These are phyloP conservation scores for Coptodon bakossiorum DNA, from an alignment of 2,113 vertebrate genomes.

Conservation along the genomic window DNA sequence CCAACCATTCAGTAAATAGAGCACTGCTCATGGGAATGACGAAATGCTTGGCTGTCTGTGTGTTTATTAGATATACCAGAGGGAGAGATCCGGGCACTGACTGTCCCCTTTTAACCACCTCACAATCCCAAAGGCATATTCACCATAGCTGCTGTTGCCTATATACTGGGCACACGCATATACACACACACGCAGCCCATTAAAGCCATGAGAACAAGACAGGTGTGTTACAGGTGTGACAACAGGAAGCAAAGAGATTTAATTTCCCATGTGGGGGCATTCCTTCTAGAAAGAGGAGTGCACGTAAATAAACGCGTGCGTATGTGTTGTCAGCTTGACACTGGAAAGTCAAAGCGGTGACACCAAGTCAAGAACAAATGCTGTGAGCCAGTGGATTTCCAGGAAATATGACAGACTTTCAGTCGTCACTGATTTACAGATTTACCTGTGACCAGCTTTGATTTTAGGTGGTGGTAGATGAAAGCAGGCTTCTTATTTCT, in stretches of 20 bases:
- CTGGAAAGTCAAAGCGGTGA: not conserved
- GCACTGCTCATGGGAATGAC: slow-evolving; percentile 11
- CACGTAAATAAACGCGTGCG: not conserved
- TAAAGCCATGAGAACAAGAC: not conserved
- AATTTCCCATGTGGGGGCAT: not conserved
- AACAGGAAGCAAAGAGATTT: not conserved
- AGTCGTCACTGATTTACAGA: not conserved
- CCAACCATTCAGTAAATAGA: slow-evolving; percentile 1
- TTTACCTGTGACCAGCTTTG: not conserved
- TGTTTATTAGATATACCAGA: not conserved
- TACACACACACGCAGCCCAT: not conserved
- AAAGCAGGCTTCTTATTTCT: not conserved
- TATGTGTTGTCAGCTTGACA: not conserved
- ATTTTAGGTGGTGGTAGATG: not conserved
- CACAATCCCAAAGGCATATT: not conserved
- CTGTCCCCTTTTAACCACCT: slow-evolving; percentile 11
- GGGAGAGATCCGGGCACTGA: not conserved
- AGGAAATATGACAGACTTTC: not conserved
- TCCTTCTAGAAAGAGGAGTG: not conserved
- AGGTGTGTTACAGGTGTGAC: not conserved
- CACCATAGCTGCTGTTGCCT: slow-evolving; percentile 2
- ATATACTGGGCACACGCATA: not conserved
- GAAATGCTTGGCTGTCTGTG: not conserved
- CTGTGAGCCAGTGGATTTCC: not conserved
- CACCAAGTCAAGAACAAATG: not conserved